Conservation (phyloP, 2,888 invertebrate genomes). For the Leptarthrus brevirostris region DNA sequence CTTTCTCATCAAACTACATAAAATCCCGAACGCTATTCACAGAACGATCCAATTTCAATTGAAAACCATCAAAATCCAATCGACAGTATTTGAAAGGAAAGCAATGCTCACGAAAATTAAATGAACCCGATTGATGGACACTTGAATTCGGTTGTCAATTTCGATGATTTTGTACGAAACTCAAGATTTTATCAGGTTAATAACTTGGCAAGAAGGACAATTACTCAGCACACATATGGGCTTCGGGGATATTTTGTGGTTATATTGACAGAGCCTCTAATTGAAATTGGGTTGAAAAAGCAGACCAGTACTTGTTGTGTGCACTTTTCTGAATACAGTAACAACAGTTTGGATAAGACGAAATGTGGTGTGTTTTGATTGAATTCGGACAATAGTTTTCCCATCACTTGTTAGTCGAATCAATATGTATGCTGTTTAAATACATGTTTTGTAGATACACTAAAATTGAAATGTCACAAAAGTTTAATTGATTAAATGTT, state of each 20-base stretch:
- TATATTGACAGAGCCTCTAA: background rate
- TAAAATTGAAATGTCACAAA: too few relatives aligned
- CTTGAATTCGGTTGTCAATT: constrained; percentile 30
- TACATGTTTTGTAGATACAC: too few relatives aligned
- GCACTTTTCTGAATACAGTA: background rate
- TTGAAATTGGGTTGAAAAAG: background rate
- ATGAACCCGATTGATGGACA: constrained; percentile 28
- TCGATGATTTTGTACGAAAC: constrained; percentile 7
- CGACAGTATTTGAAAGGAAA: constrained; percentile 8
- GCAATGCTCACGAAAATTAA: background rate
- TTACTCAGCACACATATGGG: background rate
- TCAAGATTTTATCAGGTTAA: constrained; percentile 30
- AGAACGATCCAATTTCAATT: constrained; percentile 12
- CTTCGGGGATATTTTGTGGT: background rate
- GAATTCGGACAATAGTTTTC: background rate
- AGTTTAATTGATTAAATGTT: too few relatives aligned
- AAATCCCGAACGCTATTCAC: background rate
- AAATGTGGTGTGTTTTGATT: background rate
- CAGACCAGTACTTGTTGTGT: background rate
- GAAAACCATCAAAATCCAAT: constrained; percentile 26
- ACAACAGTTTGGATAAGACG: background rate
- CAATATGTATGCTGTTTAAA: too few relatives aligned
- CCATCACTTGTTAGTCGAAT: background rate
- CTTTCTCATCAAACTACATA: background rate
- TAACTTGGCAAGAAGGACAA: constrained; percentile 3